These are phyloP conservation scores for Beaufortia kweichowensis DNA, from an alignment of 2,113 vertebrate species.

Conservation along the genomic window DNA sequence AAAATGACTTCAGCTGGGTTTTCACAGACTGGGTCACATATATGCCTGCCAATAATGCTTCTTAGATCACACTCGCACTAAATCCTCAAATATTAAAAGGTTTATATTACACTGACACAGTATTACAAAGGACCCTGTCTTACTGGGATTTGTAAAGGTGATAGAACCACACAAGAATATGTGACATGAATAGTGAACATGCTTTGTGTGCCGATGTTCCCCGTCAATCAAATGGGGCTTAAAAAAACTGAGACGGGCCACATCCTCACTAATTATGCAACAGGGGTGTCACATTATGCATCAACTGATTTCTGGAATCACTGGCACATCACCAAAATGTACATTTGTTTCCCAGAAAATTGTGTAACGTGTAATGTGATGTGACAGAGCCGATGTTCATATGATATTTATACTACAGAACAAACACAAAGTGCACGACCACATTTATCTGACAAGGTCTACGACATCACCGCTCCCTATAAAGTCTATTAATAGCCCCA, in stretches of 20 bases:
- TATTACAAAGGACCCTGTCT: constrained; percentile 1
- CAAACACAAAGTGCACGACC: constrained; percentile 53
- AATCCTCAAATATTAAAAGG: not conserved
- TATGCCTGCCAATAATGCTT: not conserved
- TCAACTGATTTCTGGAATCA: constrained; percentile 28
- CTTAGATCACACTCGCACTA: not conserved
- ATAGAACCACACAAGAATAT: not conserved
- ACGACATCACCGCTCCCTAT: constrained; percentile 44
- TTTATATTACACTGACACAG: not conserved
- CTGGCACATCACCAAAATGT: not conserved
- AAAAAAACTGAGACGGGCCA: constrained; percentile 8
- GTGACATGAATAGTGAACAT: not conserved
- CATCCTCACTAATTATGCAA: constrained; percentile 25
- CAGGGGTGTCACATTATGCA: constrained; percentile 28
- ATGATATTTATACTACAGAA: constrained; percentile 48
- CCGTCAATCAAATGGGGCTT: constrained; percentile 22
- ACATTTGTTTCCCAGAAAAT: not conserved
- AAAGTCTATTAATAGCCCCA: constrained; percentile 56
- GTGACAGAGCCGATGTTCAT: constrained; percentile 12
- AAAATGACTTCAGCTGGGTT: too few relatives aligned
- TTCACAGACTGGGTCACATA: too few relatives aligned
- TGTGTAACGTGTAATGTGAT: not conserved
- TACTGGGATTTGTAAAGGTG: not conserved
- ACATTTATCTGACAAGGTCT: constrained; percentile 49
- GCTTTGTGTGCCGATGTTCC: not conserved